Evolutionary conservation across 2,797 vertebrate genomes (phyloP).

Genomic region (Amblyraja radiata): DNA sequence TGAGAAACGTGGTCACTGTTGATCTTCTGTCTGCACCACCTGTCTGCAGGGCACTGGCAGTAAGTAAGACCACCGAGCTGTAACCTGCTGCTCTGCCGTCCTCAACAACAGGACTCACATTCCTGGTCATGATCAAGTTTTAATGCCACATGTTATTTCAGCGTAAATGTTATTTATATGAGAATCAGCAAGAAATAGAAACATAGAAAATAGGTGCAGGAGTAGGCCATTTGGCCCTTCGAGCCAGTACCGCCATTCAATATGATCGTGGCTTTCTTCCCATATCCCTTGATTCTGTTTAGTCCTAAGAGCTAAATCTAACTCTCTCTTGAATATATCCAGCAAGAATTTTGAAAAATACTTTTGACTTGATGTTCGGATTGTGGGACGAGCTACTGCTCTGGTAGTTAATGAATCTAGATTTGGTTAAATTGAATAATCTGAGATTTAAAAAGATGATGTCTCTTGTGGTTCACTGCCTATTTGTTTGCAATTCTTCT

Average conservation of each 20-base stretch:
- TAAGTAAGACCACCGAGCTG: not conserved
- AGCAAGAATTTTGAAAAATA: not conserved
- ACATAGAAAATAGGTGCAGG: no score
- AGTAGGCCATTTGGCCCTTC: no score
- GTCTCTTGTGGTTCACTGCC: no score
- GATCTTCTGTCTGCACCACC: no score
- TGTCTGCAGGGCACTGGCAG: not conserved
- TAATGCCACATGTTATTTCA: not conserved
- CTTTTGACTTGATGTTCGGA: not conserved
- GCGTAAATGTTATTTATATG: not conserved
- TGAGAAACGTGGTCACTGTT: not conserved
- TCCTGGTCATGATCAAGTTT: not conserved
- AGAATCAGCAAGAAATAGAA: not conserved
- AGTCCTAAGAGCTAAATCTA: no score
- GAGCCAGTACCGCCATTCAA: no score
- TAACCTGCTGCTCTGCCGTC: not conserved
- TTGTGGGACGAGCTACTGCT: not conserved
- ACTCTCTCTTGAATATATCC: not conserved
- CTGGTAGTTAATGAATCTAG: no score
- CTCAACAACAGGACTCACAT: not conserved
- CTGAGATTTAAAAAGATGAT: no score
- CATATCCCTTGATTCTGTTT: no score
- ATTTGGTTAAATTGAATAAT: no score
- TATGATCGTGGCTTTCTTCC: no score
- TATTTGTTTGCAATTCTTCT: not conserved